Base-by-base conservation (phyloP, 2,888 invertebrate genomes). In the Drosophila suboccidentalis region DNA sequence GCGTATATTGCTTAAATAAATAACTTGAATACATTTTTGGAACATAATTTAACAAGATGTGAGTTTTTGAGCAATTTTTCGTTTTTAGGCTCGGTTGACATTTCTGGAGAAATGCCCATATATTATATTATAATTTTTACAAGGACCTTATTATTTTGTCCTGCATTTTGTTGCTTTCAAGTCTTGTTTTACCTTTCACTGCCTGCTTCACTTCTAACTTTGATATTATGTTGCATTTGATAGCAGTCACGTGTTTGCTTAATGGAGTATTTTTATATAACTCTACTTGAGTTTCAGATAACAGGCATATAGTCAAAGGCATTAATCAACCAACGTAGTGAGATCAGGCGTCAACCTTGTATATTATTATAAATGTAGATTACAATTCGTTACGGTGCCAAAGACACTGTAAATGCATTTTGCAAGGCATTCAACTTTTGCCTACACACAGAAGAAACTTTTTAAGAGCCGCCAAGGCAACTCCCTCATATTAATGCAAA, bases 381-480 rank as follows among this genome's bases (percentile, higher is more conserved):
- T 51, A 36, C 34, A 49, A 39, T 61, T 75, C 32, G 75, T 69
- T 69, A 64, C 43, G 64, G 26, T 49, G 57, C 41, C 64, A 71
- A 63, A 76, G 71, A 61, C 65, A 43, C 36, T 41, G 55, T 44
- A 63, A 76, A 71, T 80, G 66, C 66, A 62, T 66, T 79, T 80
- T 66, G 51, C 47, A 22, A 80, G 76, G 29, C 80, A 71, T 77
- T 80, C 77, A 77, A 77, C 71, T 80, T 76, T 59, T 38, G 32
- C 57, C 22, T 22, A 43, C 46, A 46, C 66, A 59, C 41, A 50
- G n/a, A 49, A 61, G 39, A 57, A 68, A 65, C 26, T 78, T 78
- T 39, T 59, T 43, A 62, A 54, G 58, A 54, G 66, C 73, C 72
- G 66, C 36, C 66, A 58, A 58, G 58, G 77, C 57, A 61, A 29